Percentiles rank a stretch among this genome's conserved stretches.
These are phyloP conservation scores for Rotaria socialis DNA, from an alignment of 2,888 invertebrate genomes.

Conservation along the genomic window DNA sequence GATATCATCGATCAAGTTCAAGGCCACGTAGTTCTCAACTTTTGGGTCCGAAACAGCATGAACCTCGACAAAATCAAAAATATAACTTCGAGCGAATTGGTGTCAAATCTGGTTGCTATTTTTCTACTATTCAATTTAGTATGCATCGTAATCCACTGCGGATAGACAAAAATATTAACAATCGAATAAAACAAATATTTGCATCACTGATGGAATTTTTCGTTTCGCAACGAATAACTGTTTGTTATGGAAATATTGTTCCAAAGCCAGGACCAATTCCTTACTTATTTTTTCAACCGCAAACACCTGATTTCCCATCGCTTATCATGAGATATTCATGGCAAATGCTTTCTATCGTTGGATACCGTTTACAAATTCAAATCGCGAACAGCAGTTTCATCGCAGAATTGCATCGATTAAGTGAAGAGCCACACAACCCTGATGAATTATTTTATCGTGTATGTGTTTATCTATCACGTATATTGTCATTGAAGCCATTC, in stretches of 20 bases:
- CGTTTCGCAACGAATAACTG: neutral
- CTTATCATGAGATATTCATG: neutral
- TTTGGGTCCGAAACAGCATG: neutral
- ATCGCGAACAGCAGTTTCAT: neutral
- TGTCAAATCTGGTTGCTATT: neutral
- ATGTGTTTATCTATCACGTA: neutral
- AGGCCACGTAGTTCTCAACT: neutral
- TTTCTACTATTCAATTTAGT: neutral
- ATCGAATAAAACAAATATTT: neutral
- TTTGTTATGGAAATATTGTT: neutral
- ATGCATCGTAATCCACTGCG: neutral
- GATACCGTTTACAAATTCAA: neutral
- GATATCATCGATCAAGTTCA: neutral
- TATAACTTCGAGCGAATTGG: neutral
- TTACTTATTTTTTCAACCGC: neutral
- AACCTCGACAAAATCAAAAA: neutral
- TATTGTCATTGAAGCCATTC: neutral
- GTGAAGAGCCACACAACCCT: neutral
- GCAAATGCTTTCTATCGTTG: neutral
- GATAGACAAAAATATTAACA: neutral
- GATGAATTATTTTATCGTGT: slow-evolving; percentile 27
- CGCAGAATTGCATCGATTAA: neutral
- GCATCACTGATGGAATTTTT: neutral
- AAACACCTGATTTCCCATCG: neutral
- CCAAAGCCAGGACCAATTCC: neutral